Evolutionary conservation across 35 echinoderm and acorn worm species (phyloP).

Genomic region (Acanthaster planci): DNA sequence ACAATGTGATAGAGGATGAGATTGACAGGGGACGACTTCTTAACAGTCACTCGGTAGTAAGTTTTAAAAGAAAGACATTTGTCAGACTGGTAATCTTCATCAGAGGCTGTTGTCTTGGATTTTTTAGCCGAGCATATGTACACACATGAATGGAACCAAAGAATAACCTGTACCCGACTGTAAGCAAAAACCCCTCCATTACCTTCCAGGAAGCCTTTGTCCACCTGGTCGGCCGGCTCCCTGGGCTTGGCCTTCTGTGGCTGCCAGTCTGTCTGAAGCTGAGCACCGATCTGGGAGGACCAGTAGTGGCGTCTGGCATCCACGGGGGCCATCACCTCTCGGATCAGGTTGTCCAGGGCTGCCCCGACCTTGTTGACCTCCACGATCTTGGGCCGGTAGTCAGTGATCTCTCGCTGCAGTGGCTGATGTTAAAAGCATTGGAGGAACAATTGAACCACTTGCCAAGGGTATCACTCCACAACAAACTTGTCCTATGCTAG

Average conservation of each 20-base stretch:
- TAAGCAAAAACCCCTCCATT: neutral
- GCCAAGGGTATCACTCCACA: too few relatives aligned
- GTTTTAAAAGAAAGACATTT: too few relatives aligned
- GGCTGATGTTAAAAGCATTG: slow-evolving; percentile 54
- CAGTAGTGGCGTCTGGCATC: slow-evolving; percentile 86
- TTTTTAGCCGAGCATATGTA: too few relatives aligned
- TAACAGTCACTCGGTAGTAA: too few relatives aligned
- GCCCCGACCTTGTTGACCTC: slow-evolving; percentile 94
- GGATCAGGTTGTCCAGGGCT: slow-evolving; percentile 77
- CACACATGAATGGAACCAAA: neutral
- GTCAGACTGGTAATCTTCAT: too few relatives aligned
- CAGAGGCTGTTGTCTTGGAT: too few relatives aligned
- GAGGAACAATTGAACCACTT: too few relatives aligned
- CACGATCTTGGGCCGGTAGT: slow-evolving; percentile 93
- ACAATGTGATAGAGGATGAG: too few relatives aligned
- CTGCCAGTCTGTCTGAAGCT: slow-evolving; percentile 86
- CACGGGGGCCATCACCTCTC: slow-evolving; percentile 68
- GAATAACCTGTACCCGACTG: neutral
- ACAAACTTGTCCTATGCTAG: too few relatives aligned
- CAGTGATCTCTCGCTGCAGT: slow-evolving; percentile 84
- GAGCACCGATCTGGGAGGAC: slow-evolving; percentile 88
- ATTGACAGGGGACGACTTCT: too few relatives aligned
- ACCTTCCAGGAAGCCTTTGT: slow-evolving; percentile 59
- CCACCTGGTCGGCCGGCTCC: slow-evolving; percentile 26
- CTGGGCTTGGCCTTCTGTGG: slow-evolving; percentile 55